Evolutionary conservation across 2,797 vertebrate genomes (phyloP).

Genomic region (Cuculus canorus): DNA sequence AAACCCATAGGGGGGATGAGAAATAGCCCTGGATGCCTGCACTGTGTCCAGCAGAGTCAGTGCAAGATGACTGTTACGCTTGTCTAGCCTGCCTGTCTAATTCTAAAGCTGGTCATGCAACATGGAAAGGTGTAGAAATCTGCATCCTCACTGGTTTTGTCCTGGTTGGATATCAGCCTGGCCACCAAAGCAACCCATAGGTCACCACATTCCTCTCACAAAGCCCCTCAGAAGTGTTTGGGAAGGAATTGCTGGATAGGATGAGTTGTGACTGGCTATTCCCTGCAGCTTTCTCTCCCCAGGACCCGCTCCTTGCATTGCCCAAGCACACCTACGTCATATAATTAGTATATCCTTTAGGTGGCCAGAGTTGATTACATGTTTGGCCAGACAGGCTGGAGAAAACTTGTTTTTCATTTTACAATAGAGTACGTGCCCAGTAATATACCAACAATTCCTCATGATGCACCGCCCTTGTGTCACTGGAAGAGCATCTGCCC

Average conservation of each 20-base stretch:
- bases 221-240: neutral
- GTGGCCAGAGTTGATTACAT: neutral
- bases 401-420: neutral
- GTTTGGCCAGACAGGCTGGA: neutral
- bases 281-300: neutral
- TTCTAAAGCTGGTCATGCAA: neutral
- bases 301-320: neutral
- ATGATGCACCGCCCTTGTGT: fast-evolving
- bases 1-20: neutral
- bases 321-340: neutral
- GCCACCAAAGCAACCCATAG: neutral
- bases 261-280: neutral
- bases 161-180: neutral
- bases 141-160: neutral
- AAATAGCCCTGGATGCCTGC: neutral
- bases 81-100: neutral
- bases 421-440: fast-evolving
- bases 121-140: neutral
- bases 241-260: neutral
- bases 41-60: neutral
- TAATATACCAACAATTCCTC: neutral
- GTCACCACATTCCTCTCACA: neutral
- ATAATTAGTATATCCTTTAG: neutral
- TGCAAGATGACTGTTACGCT: neutral
- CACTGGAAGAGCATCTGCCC: neutral